phyloP scores from a whole-genome alignment of 2,888 invertebrate species.

The Ophion ventricosus region DNA sequence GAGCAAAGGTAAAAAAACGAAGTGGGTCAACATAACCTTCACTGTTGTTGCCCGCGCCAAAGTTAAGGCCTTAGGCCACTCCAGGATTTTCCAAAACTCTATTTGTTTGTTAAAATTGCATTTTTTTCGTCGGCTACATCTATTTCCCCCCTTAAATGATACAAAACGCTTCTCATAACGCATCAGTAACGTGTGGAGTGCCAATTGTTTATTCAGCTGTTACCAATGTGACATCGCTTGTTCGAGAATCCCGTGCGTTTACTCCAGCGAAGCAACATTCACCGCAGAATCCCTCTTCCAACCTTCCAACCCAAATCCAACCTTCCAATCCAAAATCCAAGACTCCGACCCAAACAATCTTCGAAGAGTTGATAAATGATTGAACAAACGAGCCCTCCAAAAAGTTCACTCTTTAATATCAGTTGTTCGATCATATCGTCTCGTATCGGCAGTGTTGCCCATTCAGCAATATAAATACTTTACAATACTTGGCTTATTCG shows the following conservation, averaged over 20 bases:
- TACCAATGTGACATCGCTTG: neutral
- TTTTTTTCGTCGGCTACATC: too few species aligned
- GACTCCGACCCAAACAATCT: too few species aligned
- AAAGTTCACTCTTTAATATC: conserved; percentile 5
- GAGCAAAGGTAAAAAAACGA: neutral
- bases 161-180: too few species aligned
- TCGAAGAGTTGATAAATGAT: conserved; percentile 5
- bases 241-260: neutral
- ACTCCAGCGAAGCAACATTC: neutral
- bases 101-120: too few species aligned
- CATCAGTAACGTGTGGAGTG: neutral
- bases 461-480: conserved; percentile 22
- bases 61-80: too few species aligned
- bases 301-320: too few species aligned
- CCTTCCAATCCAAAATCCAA: too few species aligned
- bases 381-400: neutral
- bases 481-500: conserved; percentile 28
- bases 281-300: neutral
- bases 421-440: neutral
- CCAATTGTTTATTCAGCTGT: neutral
- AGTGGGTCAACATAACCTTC: neutral
- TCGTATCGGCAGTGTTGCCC: conserved; percentile 36
- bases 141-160: too few species aligned
- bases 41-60: neutral
- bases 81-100: too few species aligned